phyloP scores from a whole-genome alignment of 1,140 invertebrate species.

The Drosophila littoralis region DNA sequence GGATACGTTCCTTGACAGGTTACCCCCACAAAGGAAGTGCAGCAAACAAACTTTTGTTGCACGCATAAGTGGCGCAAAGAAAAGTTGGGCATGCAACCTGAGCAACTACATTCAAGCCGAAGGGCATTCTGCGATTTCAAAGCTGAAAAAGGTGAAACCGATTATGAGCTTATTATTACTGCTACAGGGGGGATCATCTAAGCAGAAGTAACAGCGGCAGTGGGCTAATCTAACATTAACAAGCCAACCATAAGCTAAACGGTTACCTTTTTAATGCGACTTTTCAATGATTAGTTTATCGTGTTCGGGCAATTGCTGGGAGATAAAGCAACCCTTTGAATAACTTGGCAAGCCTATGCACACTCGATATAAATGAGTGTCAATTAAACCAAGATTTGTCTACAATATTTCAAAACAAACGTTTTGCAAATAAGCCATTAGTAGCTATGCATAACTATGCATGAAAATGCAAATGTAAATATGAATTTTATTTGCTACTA shows the following conservation, averaged over 20 bases:
- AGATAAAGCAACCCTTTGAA: neutral
- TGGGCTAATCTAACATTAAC: neutral
- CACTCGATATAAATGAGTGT: too few species aligned
- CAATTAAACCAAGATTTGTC: too few species aligned
- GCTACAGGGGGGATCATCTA: neutral
- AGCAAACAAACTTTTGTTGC: conserved; percentile 68
- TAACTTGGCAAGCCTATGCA: too few species aligned
- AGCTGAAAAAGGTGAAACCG: conserved; percentile 1
- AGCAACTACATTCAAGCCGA: conserved; percentile 7
- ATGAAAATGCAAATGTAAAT: too few species aligned
- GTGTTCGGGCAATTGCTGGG: neutral
- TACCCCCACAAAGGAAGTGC: conserved; percentile 58
- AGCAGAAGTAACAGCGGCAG: neutral
- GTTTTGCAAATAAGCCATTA: too few species aligned
- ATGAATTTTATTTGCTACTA: too few species aligned
- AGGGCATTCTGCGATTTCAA: conserved; percentile 1
- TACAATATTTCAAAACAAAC: too few species aligned
- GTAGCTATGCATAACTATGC: too few species aligned
- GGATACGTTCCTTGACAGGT: conserved; percentile 11
- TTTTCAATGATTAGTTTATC: neutral
- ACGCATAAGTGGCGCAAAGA: conserved; percentile 53
- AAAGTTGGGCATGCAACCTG: conserved; percentile 28
- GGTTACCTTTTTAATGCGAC: neutral
- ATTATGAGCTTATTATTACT: conserved; percentile 20
- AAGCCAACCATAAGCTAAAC: neutral